Conservation (phyloP, 2,113 vertebrate genomes). For the Catharus bicknelli region DNA sequence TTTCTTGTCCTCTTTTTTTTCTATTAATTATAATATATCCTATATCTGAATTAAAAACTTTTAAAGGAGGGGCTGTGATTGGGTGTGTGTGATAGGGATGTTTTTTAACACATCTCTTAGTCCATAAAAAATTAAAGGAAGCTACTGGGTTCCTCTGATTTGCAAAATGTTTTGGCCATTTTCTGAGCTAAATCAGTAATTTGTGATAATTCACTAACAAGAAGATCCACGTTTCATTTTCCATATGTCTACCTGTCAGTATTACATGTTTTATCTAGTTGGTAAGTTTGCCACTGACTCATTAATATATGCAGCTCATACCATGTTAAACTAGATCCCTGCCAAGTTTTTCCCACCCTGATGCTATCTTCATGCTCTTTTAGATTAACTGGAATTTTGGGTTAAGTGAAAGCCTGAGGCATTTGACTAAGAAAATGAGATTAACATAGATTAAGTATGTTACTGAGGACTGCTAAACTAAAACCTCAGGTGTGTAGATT, state of each 20-base stretch:
- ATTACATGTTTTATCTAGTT: constrained; percentile 16
- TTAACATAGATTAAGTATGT: neutral
- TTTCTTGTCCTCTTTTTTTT: neutral
- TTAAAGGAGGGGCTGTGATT: neutral
- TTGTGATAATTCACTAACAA: neutral
- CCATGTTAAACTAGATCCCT: neutral
- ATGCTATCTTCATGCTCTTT: constrained; percentile 49
- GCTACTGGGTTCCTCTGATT: neutral
- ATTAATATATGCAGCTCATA: constrained; percentile 36
- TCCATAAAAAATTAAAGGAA: neutral
- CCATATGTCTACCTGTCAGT: constrained; percentile 11
- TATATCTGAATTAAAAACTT: neutral
- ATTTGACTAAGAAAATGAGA: constrained; percentile 30
- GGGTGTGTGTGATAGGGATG: neutral
- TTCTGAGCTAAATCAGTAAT: neutral
- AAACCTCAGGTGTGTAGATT: constrained; percentile 20
- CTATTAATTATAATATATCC: neutral
- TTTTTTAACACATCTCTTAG: neutral
- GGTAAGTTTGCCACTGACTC: constrained; percentile 31
- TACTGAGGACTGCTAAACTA: constrained; percentile 21
- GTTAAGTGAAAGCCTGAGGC: constrained; percentile 49
- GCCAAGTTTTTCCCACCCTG: constrained; percentile 54
- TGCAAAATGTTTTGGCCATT: neutral
- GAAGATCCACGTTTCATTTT: constrained; percentile 14
- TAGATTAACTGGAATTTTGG: constrained; percentile 52